Percentiles rank a stretch among this genome's conserved stretches.
Evolutionary conservation across 2,113 vertebrate species (phyloP).

Genomic region (Elaphurus davidianus): DNA sequence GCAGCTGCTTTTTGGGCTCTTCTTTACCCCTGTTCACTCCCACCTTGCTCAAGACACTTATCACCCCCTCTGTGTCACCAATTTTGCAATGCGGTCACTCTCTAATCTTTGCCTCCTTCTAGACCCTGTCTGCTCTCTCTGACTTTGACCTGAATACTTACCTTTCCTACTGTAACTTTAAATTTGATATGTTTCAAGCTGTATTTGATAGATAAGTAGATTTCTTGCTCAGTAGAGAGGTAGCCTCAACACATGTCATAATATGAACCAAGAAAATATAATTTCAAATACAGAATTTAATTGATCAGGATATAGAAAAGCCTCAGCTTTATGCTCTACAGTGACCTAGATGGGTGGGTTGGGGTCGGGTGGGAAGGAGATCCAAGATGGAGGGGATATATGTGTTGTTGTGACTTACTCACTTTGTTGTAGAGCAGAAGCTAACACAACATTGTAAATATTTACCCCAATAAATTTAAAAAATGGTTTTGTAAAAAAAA

Average conservation of each 20-base stretch:
- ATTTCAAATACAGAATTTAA: background rate
- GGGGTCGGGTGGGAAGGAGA: background rate
- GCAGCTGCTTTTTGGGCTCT: background rate
- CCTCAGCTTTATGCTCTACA: background rate
- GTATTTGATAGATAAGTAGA: background rate
- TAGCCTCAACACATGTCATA: background rate
- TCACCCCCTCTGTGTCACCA: background rate
- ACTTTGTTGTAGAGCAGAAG: background rate
- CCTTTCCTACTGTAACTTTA: background rate
- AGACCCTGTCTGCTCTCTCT: background rate
- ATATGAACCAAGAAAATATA: background rate
- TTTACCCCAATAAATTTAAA: background rate
- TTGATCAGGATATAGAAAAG: background rate
- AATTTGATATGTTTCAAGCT: background rate
- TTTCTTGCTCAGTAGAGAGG: background rate
- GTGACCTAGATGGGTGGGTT: background rate
- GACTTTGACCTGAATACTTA: background rate
- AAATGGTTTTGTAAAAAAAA: background rate
- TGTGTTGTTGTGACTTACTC: background rate
- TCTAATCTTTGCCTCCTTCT: background rate
- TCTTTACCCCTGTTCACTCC: background rate
- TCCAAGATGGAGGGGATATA: background rate
- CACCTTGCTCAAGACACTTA: background rate
- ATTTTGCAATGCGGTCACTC: background rate
- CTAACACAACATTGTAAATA: background rate